These are phyloP conservation scores for Pristionchus entomophagus DNA, from an alignment of 2,888 invertebrate species.

Conservation along the genomic window DNA sequence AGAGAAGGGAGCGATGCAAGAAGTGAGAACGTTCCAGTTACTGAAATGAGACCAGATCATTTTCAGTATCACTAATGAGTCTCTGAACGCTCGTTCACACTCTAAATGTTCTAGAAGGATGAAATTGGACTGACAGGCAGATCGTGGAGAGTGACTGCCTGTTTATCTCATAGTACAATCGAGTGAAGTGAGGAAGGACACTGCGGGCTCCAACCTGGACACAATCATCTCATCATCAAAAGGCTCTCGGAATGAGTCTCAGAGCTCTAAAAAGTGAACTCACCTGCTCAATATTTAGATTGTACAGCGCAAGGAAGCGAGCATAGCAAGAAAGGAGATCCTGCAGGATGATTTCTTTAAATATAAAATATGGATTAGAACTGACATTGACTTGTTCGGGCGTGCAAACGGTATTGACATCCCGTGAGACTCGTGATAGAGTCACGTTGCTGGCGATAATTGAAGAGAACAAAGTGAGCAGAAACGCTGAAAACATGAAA, in stretches of 20 bases:
- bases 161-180: constrained; percentile 23
- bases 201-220: background rate
- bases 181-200: constrained; percentile 35
- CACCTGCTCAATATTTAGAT: constrained; percentile 4
- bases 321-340: constrained; percentile 38
- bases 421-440: background rate
- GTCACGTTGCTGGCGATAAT: background rate
- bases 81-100: too few relatives aligned
- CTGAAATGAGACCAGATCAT: background rate
- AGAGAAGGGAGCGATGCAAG: constrained; percentile 21
- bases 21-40: background rate
- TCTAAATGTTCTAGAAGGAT: background rate
- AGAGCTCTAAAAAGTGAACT: background rate
- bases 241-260: too few relatives aligned
- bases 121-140: constrained; percentile 4
- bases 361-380: background rate
- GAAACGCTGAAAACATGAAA: background rate
- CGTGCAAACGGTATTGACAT: constrained; percentile 13
- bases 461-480: background rate
- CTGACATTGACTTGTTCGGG: constrained; percentile 21
- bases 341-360: background rate
- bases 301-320: constrained; percentile 24
- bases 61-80: too few relatives aligned
- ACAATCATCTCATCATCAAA: too few relatives aligned
- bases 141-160: constrained; percentile 1